Conservation (phyloP, 2,113 vertebrate species). For the Mus spicilegus region DNA sequence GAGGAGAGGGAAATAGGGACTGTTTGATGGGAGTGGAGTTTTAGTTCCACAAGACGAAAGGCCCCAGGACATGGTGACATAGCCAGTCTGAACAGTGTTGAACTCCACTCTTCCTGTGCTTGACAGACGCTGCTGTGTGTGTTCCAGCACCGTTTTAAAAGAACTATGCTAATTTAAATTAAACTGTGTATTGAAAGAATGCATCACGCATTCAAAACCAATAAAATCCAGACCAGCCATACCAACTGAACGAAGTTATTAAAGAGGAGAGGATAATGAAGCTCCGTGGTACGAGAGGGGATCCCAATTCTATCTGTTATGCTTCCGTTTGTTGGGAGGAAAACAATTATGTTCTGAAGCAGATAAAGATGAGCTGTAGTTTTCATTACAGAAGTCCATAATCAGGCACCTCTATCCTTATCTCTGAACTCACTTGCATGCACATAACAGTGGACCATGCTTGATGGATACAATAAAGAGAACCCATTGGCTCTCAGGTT, state of each 20-base stretch:
- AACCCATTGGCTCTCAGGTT: neutral
- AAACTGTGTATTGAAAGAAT: constrained; percentile 8
- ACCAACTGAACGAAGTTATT: neutral
- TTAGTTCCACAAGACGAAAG: neutral
- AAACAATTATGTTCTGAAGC: neutral
- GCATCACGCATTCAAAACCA: neutral
- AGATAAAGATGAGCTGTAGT: neutral
- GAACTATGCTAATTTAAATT: neutral
- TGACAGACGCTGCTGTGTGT: neutral
- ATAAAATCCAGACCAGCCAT: neutral
- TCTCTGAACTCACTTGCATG: neutral
- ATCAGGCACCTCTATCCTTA: neutral
- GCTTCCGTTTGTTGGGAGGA: neutral
- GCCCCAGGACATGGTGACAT: neutral
- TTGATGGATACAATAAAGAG: neutral
- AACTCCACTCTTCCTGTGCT: neutral
- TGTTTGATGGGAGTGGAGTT: neutral
- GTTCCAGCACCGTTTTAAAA: constrained; percentile 5
- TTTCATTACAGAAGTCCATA: neutral
- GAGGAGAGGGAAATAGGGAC: no score
- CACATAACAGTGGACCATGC: neutral
- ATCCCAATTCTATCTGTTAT: neutral
- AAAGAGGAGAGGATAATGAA: neutral
- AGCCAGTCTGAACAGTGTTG: neutral
- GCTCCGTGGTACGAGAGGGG: neutral